A percentile compares a stretch with the other conserved stretches of the same genome.
phyloP scores from a whole-genome alignment of 2,113 vertebrate genomes.

The Rhabdomys dilectus region DNA sequence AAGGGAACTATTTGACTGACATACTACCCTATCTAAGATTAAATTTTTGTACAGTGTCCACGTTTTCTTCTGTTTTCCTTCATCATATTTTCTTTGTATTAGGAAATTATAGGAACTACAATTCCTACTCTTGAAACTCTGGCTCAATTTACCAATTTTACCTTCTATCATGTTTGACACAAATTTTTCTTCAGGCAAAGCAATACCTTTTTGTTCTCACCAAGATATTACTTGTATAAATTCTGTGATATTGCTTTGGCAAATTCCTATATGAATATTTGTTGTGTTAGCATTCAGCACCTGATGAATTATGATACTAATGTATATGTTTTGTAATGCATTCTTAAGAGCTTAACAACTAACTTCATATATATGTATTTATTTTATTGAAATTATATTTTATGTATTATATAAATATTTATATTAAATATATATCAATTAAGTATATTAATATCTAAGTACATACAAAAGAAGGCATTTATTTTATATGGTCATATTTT shows the following conservation, averaged over 20 bases:
- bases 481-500: conserved; percentile 18
- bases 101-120: not conserved
- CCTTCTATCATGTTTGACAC: not conserved
- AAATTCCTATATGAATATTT: not conserved
- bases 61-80: conserved; percentile 29
- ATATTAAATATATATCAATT: not conserved
- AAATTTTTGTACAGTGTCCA: conserved; percentile 8
- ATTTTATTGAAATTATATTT: not conserved
- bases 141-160: not conserved
- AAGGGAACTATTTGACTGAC: not conserved
- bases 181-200: conserved; percentile 9
- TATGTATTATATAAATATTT: not conserved
- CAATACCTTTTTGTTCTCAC: not conserved
- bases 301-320: not conserved
- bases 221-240: not conserved
- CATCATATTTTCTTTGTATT: conserved; percentile 23
- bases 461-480: not conserved
- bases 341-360: not conserved
- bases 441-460: not conserved
- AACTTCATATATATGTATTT: not conserved
- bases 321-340: conserved; percentile 29
- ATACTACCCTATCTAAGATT: not conserved
- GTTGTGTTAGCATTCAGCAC: conserved; percentile 1
- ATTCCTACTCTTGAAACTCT: not conserved
- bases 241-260: not conserved